Evolutionary conservation across 2,113 vertebrate species (phyloP).

Genomic region (Puma concolor): DNA sequence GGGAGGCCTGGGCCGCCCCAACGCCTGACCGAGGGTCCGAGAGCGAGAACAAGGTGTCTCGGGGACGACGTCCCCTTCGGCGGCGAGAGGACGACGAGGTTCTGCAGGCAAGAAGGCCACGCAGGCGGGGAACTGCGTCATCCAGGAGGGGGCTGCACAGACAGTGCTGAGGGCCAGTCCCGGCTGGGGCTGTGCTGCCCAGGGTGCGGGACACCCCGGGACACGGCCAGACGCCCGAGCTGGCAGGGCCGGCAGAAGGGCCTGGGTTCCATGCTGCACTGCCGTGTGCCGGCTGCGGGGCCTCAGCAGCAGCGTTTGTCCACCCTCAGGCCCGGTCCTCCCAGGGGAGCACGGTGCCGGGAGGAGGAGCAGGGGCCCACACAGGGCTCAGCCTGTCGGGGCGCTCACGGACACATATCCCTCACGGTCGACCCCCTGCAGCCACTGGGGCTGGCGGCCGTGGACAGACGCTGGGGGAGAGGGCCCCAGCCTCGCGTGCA

Average conservation of each 20-base stretch:
- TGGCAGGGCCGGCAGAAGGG: background rate
- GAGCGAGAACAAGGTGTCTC: background rate
- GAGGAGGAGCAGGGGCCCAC: too few species aligned
- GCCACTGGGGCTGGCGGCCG: accelerated
- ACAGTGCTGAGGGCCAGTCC: background rate
- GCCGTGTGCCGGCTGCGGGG: accelerated
- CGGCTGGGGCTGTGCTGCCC: accelerated
- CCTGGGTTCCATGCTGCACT: background rate
- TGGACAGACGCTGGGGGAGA: background rate
- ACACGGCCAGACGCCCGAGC: too few species aligned
- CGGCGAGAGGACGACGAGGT: background rate
- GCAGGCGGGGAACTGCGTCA: background rate
- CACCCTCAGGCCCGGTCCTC: background rate
- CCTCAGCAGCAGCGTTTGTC: too few species aligned
- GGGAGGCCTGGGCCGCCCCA: background rate
- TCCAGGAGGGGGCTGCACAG: accelerated
- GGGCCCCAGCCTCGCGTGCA: too few species aligned
- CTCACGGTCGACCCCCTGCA: accelerated
- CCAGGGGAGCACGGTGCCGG: accelerated
- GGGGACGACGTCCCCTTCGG: accelerated
- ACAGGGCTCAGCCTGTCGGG: background rate
- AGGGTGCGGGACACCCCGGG: accelerated
- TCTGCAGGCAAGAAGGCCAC: background rate
- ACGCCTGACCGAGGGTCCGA: accelerated
- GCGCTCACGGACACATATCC: accelerated